phyloP scores from a whole-genome alignment of 1,140 invertebrate genomes.

The Dendroctonus ponderosae region DNA sequence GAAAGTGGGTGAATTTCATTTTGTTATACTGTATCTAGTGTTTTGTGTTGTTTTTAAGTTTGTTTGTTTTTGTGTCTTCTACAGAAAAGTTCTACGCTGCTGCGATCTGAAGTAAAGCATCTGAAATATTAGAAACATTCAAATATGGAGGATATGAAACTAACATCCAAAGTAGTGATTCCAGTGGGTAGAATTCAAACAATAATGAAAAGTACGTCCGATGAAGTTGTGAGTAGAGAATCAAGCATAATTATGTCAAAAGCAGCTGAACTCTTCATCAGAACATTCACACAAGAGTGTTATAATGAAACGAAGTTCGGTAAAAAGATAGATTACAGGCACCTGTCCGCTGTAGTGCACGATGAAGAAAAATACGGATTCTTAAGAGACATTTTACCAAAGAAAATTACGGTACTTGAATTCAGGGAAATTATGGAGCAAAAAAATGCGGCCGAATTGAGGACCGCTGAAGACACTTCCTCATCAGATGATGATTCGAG shows the following conservation, averaged over 20 bases:
- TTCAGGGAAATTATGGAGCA: constrained; percentile 66
- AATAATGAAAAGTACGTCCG: constrained; percentile 84
- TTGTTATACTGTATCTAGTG: too few species aligned
- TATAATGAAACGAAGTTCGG: constrained; percentile 52
- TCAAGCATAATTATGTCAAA: constrained; percentile 69
- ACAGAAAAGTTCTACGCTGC: too few species aligned
- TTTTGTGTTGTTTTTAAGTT: too few species aligned
- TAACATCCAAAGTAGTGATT: constrained; percentile 44
- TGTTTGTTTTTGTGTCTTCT: too few species aligned
- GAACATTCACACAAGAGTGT: constrained; percentile 61
- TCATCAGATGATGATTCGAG: constrained; percentile 35
- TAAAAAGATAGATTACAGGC: constrained; percentile 62
- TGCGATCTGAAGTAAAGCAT: too few species aligned
- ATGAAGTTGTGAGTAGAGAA: constrained; percentile 74
- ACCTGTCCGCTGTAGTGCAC: constrained; percentile 67
- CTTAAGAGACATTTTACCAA: constrained; percentile 67
- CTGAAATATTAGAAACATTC: too few species aligned
- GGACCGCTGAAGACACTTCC: constrained; percentile 15
- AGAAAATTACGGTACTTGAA: constrained; percentile 66
- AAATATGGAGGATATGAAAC: neutral
- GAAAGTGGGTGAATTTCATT: too few species aligned
- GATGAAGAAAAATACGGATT: constrained; percentile 66
- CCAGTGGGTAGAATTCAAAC: constrained; percentile 74
- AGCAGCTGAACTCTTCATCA: constrained; percentile 72
- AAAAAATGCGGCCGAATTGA: constrained; percentile 47